Conservation (phyloP, 1,140 invertebrate genomes). For the Amphibalanus amphitrite region DNA sequence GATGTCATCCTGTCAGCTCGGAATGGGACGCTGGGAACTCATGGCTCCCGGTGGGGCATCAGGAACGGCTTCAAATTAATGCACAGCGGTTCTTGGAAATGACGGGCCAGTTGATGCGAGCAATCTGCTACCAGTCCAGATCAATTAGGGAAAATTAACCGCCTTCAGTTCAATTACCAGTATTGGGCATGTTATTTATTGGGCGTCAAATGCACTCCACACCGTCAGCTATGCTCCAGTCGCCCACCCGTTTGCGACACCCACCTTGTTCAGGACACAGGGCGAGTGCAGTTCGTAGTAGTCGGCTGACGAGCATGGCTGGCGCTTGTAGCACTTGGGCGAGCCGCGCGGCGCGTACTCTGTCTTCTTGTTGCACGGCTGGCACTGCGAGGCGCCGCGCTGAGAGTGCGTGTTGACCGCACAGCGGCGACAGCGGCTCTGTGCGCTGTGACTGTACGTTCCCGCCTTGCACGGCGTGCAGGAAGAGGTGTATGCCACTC, state of each 20-base stretch:
- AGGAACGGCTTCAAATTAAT: no score
- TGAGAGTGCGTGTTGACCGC: conserved; percentile 29
- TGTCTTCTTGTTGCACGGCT: conserved; percentile 25
- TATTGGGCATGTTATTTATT: no score
- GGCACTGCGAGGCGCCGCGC: conserved; percentile 30
- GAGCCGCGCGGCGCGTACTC: conserved; percentile 29
- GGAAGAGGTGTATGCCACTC: conserved; percentile 39
- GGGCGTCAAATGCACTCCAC: no score
- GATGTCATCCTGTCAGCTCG: no score
- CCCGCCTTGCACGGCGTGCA: conserved; percentile 38
- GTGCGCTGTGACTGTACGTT: conserved; percentile 31
- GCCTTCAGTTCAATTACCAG: no score
- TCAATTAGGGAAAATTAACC: no score
- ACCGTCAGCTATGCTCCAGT: no score
- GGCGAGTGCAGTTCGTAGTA: conserved; percentile 35
- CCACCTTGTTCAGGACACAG: conserved; percentile 30
- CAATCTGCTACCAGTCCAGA: no score
- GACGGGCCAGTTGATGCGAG: no score
- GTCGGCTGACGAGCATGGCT: conserved; percentile 35
- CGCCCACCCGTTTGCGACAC: background rate
- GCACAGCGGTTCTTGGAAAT: no score
- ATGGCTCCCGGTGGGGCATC: no score
- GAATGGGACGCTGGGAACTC: no score
- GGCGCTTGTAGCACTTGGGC: conserved; percentile 28
- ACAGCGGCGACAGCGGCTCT: conserved; percentile 33